Evolutionary conservation across 2,113 vertebrate genomes (phyloP).

Genomic region (Oxygymnocypris stewartii): DNA sequence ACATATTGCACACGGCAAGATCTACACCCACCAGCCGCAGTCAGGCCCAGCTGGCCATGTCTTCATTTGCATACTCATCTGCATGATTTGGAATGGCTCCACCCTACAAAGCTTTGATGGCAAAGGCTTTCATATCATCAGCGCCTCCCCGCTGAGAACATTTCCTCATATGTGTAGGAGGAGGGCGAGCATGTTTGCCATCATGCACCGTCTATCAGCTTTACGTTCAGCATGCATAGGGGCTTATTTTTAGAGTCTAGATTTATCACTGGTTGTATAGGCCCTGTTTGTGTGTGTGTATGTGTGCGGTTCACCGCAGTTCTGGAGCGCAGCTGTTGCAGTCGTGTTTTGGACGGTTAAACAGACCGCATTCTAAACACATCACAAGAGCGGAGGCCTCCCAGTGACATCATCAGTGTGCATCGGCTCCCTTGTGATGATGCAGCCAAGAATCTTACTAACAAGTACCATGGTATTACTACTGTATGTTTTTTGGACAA

Average conservation of each 20-base stretch:
- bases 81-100: slow-evolving; percentile 52
- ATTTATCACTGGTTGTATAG: slow-evolving; percentile 47
- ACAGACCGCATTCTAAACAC: slow-evolving; percentile 39
- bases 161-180: slow-evolving; percentile 21
- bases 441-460: neutral
- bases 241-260: slow-evolving; percentile 47
- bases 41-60: slow-evolving; percentile 58
- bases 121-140: slow-evolving; percentile 55
- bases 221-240: slow-evolving; percentile 16
- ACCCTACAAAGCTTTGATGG: slow-evolving; percentile 63
- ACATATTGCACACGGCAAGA: slow-evolving; percentile 36
- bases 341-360: slow-evolving; percentile 49
- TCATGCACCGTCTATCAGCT: slow-evolving; percentile 28
- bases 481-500: neutral
- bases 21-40: slow-evolving; percentile 28
- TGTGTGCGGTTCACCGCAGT: slow-evolving; percentile 31
- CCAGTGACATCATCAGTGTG: slow-evolving; percentile 49
- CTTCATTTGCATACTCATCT: slow-evolving; percentile 57
- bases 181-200: slow-evolving; percentile 27
- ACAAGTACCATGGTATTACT: neutral
- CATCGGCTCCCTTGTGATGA: slow-evolving; percentile 36
- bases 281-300: slow-evolving; percentile 6
- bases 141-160: slow-evolving; percentile 36
- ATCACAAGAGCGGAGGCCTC: slow-evolving; percentile 46
- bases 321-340: slow-evolving; percentile 52